Evolutionary conservation across 2,113 vertebrate genomes (phyloP).

Genomic region (Cricetomys ansorgei): DNA sequence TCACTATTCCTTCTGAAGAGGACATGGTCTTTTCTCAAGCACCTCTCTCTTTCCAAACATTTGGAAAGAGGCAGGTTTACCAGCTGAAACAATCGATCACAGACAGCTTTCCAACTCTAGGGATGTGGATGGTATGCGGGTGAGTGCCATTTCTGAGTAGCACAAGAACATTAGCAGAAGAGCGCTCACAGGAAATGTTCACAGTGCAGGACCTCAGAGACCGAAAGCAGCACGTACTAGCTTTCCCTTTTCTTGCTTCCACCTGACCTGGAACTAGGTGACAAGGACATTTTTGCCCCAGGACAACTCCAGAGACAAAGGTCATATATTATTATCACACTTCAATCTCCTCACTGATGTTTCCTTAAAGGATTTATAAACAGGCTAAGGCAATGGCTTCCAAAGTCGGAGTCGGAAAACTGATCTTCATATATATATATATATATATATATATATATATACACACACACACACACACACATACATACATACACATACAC

Average conservation of each 20-base stretch:
- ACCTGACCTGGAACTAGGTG: not conserved
- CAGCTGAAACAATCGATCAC: not conserved
- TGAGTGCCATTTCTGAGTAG: not conserved
- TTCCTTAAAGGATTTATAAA: not conserved
- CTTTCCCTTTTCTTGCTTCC: slow-evolving; percentile 31
- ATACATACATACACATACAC: no score
- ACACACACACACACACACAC: no score
- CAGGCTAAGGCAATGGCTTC: not conserved
- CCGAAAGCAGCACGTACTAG: not conserved
- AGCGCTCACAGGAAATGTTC: not conserved
- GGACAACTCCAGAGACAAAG: not conserved
- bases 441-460: no score
- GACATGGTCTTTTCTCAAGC: not conserved
- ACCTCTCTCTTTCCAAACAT: not conserved
- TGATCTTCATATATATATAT: no score
- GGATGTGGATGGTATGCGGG: not conserved
- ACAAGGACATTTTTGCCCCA: not conserved
- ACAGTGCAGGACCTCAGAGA: not conserved
- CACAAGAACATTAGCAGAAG: not conserved
- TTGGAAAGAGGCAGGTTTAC: not conserved
- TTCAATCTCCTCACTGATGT: not conserved
- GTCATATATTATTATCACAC: not conserved
- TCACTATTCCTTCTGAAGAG: not conserved
- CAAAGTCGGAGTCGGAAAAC: not conserved
- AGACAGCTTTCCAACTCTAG: not conserved